These are phyloP conservation scores for Erythrocebus patas DNA, from an alignment of 2,113 vertebrate genomes.

Conservation along the genomic window DNA sequence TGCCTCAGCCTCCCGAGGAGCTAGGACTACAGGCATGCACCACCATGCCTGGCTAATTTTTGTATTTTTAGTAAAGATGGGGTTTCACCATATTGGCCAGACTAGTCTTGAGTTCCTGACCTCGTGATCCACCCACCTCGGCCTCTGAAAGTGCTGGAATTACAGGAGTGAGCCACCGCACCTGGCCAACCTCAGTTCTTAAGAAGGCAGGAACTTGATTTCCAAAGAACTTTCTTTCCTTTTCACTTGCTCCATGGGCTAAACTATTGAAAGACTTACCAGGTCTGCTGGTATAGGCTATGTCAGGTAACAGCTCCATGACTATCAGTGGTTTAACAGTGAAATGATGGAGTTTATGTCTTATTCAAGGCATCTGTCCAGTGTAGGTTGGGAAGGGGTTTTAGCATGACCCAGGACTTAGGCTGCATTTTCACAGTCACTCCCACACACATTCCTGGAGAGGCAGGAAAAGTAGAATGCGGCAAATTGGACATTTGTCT, in stretches of 20 bases:
- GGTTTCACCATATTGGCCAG: too few relatives aligned
- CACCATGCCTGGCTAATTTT: too few relatives aligned
- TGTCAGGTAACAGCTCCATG: not conserved
- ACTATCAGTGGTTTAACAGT: not conserved
- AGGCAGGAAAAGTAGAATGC: not conserved
- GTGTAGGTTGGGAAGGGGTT: not conserved
- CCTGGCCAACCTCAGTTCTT: not conserved
- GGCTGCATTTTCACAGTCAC: not conserved
- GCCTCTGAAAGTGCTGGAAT: too few relatives aligned
- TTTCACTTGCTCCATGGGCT: not conserved
- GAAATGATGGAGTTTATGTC: not conserved
- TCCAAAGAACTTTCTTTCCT: not conserved
- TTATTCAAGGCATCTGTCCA: not conserved
- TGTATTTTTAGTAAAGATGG: too few relatives aligned
- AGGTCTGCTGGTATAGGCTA: not conserved
- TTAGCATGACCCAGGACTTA: not conserved
- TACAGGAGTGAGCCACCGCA: too few relatives aligned
- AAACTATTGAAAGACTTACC: not conserved
- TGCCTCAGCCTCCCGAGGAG: too few relatives aligned
- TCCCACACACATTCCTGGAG: not conserved
- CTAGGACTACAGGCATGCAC: too few relatives aligned
- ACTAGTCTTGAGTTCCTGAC: too few relatives aligned
- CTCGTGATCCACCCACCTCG: too few relatives aligned
- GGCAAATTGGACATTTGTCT: not conserved
- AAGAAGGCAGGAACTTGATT: not conserved